Base-by-base conservation (phyloP, 2,797 vertebrate genomes). In the Pangasius larnaudii region DNA sequence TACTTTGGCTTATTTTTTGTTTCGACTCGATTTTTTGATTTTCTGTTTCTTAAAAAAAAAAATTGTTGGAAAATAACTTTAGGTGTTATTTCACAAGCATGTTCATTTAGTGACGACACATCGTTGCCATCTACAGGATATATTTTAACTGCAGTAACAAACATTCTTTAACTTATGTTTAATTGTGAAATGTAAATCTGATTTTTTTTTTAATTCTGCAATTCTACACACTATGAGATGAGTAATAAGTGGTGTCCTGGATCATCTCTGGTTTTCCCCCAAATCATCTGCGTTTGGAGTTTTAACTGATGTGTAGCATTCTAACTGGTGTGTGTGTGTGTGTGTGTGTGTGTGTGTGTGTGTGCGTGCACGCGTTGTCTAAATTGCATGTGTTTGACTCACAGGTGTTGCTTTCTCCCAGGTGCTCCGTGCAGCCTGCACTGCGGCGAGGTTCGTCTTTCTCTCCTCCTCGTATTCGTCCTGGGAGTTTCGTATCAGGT, bases 391-490 rank as follows among this genome's bases (percentile, higher is more conserved):
- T 3, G 24, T 67, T 56, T 9, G 2, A 90, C 94, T 97, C 95
- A 99, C 99, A 86, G 96, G 91, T 10, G 93, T 93, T 24, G 96
- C 92, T 88, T 97, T 96, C 91, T 98, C 97, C 98, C 99, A 99
- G 0, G 97, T 97, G 95, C 97, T 99, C 91, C 98, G 96, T 3
- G 99, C 98, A 18, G 98, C 98, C 89, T 98, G 93, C 86, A 99
- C 98, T 22, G 99, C 99, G 24, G 98, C 96, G 58, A 99, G 95
- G 91, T 99, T 99, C 74, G 99, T 99, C 94, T 99, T 99, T 87
- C 98, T 97, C 93, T 99, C 99, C 90, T 99, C 98, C 89, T 99
- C 99, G 33, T 99, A 99, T 87, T 99, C 99, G 85, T 99, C 99
- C 94, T 99, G 98, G 53, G 99, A 99, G 93, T 99, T 99, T 87